Base-by-base conservation (phyloP, 2,113 vertebrate species). In the Meles meles region DNA sequence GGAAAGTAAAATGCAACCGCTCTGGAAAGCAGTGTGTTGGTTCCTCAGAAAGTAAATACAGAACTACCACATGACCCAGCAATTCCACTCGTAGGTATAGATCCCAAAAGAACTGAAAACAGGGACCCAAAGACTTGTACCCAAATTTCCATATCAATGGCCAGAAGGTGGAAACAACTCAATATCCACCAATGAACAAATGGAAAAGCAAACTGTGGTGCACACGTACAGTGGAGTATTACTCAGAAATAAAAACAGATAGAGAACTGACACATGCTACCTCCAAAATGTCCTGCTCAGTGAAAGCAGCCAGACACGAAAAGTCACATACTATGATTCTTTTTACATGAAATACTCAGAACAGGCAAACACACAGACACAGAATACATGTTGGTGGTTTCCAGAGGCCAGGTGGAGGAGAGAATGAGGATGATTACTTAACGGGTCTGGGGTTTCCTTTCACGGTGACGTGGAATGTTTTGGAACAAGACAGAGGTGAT, bases 221-320 rank as follows among this genome's bases (percentile, higher is more conserved):
- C 29, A 71, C 18, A 69, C 4, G 31, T 81, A 77, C 14, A 76
- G 76, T 13, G 11, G 31, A 61, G 17, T 57, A 72, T 39, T 82
- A 87, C 34, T 86, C 72, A 95, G 18, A 82, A 34, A 61, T 72
- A 90, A 72, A 61, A 88, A 79, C 42, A 91, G 90, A 81, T 55
- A 52, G 90, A 80, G 47, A 81, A 77, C 23, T 81, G 29, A 44
- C 34, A 76, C 6, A 79, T 47, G 23, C 57, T 76, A 86, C 72
- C 88, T 94, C 86, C 85, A 86, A 90, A 85, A 90, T 25, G 77
- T 93, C 74, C 39, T 31, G 77, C 27, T 79, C 65, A 95, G 27
- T 83, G 20, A 90, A 88, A 93, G 25, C 88, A 93, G 71, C n/a
- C 83, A 96, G 55, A 74, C n/a, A 76, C 5, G 67, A 93, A 92